Conservation (phyloP, 2,113 vertebrate species). For the Rhinogobius similis region DNA sequence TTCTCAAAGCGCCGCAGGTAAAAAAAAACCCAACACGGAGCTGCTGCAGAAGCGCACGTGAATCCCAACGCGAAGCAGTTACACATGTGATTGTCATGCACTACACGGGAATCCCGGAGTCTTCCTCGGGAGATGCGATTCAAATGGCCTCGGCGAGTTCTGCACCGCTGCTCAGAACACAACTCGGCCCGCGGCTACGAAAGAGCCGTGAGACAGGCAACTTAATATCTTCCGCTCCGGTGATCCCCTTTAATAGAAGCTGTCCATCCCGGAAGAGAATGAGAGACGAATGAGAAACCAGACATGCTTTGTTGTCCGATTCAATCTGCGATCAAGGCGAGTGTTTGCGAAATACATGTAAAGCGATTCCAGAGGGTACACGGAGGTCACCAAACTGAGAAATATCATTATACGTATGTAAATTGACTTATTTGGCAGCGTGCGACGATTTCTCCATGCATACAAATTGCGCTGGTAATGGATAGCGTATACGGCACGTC, state of each 20-base stretch:
- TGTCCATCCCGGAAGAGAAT: slow-evolving; percentile 40
- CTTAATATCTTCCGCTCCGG: slow-evolving; percentile 58
- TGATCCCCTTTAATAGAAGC: slow-evolving; percentile 61
- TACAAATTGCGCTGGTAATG: slow-evolving; percentile 37
- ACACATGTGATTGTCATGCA: slow-evolving; percentile 37
- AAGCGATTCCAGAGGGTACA: slow-evolving; percentile 4
- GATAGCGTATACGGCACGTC: slow-evolving; percentile 9
- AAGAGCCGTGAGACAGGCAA: slow-evolving; percentile 51
- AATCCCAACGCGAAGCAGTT: not conserved
- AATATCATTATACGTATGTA: slow-evolving; percentile 10
- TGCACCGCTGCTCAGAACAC: slow-evolving; percentile 52
- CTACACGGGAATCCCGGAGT: slow-evolving; percentile 22
- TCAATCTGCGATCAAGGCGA: slow-evolving; percentile 14
- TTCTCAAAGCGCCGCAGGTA: not conserved
- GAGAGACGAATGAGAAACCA: slow-evolving; percentile 33
- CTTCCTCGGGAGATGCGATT: slow-evolving; percentile 48
- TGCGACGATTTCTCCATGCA: slow-evolving; percentile 26
- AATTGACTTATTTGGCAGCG: slow-evolving; percentile 38
- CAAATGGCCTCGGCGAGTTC: slow-evolving; percentile 62
- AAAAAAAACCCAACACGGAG: not conserved
- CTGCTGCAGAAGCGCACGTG: slow-evolving; percentile 29
- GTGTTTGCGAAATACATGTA: slow-evolving; percentile 22
- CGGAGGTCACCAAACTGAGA: slow-evolving; percentile 30
- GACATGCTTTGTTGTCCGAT: slow-evolving; percentile 32
- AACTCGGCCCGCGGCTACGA: slow-evolving; percentile 53